Conservation (phyloP, 1,140 invertebrate species). For the Bathynomus jamesi region DNA sequence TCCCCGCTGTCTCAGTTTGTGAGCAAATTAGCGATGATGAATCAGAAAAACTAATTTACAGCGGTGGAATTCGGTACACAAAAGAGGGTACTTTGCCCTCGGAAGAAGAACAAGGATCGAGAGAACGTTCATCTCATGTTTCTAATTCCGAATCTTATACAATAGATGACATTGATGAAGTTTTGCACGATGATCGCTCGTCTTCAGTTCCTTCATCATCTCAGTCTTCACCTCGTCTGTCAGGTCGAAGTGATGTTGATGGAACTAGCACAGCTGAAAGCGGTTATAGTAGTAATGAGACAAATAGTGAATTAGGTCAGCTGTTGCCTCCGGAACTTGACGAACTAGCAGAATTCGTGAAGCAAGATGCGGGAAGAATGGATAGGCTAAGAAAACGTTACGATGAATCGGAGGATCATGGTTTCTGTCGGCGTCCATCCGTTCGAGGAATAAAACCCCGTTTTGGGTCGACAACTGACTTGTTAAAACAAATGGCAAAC, state of each 20-base stretch:
- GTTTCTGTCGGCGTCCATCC: constrained; percentile 75
- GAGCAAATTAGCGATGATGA: constrained; percentile 26
- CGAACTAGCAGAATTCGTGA: constrained; percentile 71
- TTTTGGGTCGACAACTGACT: constrained; percentile 68
- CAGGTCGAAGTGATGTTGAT: constrained; percentile 33
- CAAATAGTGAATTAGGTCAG: constrained; percentile 44
- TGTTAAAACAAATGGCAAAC: constrained; percentile 67
- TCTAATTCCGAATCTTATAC: constrained; percentile 48
- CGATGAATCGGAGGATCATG: constrained; percentile 64
- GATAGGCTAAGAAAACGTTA: constrained; percentile 52
- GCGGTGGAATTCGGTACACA: constrained; percentile 33
- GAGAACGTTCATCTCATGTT: constrained; percentile 21
- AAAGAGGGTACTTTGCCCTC: constrained; percentile 31
- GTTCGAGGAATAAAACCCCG: constrained; percentile 65
- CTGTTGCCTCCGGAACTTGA: constrained; percentile 52
- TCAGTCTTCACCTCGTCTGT: constrained; percentile 31
- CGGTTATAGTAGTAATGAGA: constrained; percentile 37
- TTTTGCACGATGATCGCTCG: constrained; percentile 43
- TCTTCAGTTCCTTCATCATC: constrained; percentile 31
- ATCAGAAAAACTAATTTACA: constrained; percentile 33
- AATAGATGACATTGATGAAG: constrained; percentile 58
- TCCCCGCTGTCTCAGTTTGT: constrained; percentile 26
- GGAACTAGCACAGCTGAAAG: constrained; percentile 38
- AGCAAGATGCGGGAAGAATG: constrained; percentile 68
- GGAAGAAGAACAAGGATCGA: not conserved